Evolutionary conservation across 2,797 vertebrate species (phyloP).

Genomic region (Naso thynnoides): DNA sequence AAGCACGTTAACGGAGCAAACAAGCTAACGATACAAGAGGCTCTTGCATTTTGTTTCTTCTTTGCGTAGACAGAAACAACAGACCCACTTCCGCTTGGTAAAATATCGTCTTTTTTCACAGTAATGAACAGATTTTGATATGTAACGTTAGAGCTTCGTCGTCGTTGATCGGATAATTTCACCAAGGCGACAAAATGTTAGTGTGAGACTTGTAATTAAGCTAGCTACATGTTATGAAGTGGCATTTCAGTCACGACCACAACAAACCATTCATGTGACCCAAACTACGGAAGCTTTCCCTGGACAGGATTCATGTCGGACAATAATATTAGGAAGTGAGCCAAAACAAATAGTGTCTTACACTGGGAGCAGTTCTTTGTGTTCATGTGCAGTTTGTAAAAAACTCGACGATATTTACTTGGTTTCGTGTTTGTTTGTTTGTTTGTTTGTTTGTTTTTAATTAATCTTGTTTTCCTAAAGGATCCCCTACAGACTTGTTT

Average conservation of each 20-base stretch:
- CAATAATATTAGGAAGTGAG: neutral
- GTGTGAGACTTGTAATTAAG: rapidly evolving
- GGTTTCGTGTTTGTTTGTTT: too few species aligned
- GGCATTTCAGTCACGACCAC: slow-evolving; percentile 14
- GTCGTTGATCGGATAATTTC: too few species aligned
- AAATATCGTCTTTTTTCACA: neutral
- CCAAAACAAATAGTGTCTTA: too few species aligned
- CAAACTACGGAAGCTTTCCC: slow-evolving; percentile 74
- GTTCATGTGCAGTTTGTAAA: too few species aligned
- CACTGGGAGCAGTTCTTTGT: too few species aligned
- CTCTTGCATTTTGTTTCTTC: neutral
- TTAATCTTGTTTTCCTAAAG: too few species aligned
- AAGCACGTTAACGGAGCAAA: neutral
- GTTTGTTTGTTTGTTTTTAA: too few species aligned
- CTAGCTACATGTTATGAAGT: neutral
- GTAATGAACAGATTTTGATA: rapidly evolving
- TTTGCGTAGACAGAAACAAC: neutral
- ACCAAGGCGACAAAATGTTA: neutral
- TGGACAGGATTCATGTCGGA: slow-evolving; percentile 31
- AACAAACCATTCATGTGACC: slow-evolving; percentile 77
- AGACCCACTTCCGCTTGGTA: neutral
- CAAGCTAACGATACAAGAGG: slow-evolving; percentile 11
- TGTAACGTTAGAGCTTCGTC: rapidly evolving
- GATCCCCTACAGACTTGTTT: too few species aligned
- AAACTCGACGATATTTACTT: too few species aligned